These are phyloP conservation scores for Sycobia sp. DNA, from an alignment of 1,140 invertebrate genomes.

Conservation along the genomic window DNA sequence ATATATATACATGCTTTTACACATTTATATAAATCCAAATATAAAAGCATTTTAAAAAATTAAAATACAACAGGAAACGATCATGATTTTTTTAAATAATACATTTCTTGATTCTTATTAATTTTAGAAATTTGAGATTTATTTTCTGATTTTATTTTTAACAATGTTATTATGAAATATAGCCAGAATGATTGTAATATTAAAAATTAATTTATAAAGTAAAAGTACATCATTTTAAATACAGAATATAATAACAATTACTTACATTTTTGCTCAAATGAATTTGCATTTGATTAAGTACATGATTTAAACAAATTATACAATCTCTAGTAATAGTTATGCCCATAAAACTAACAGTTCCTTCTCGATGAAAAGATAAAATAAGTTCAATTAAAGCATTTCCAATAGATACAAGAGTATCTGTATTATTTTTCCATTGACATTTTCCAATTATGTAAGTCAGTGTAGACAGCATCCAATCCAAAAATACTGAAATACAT, in stretches of 20 bases:
- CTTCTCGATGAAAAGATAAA: conserved; percentile 61
- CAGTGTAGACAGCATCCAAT: conserved; percentile 61
- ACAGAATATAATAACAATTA: conserved; percentile 6
- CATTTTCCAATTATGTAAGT: conserved; percentile 59
- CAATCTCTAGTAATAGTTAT: conserved; percentile 63
- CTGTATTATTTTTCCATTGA: conserved; percentile 56
- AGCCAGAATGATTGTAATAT: too few relatives aligned
- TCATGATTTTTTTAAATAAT: too few relatives aligned
- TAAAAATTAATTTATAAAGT: background rate
- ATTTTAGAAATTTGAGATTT: too few relatives aligned
- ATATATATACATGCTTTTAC: too few relatives aligned
- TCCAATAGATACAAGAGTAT: conserved; percentile 45
- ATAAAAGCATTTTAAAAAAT: too few relatives aligned
- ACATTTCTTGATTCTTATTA: too few relatives aligned
- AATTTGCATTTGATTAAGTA: conserved; percentile 61
- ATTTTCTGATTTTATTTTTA: too few relatives aligned
- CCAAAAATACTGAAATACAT: conserved; percentile 60
- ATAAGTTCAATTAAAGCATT: conserved; percentile 60
- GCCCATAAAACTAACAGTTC: conserved; percentile 63
- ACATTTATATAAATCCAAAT: too few relatives aligned
- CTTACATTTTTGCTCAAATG: conserved; percentile 56
- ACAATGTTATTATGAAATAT: too few relatives aligned
- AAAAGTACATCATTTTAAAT: background rate
- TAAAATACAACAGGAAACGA: too few relatives aligned
- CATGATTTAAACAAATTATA: conserved; percentile 64